These are phyloP conservation scores for Ridgeia piscesae DNA, from an alignment of 1,140 invertebrate species.

Conservation along the genomic window DNA sequence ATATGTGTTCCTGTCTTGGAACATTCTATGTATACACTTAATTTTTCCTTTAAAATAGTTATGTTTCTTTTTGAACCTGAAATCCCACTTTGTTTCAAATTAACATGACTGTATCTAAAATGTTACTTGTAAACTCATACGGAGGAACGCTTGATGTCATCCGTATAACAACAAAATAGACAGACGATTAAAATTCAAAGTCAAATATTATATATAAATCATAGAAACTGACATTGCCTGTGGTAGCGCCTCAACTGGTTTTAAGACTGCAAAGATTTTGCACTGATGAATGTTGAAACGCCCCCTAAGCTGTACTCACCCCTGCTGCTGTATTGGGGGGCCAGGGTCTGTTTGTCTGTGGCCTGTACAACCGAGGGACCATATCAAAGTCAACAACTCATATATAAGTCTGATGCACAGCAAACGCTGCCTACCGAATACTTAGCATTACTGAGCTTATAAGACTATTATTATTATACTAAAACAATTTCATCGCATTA, in stretches of 20 bases:
- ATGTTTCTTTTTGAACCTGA: no score
- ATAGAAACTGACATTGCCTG: no score
- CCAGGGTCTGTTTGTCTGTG: conserved; percentile 81
- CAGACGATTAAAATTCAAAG: no score
- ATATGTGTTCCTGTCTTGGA: not conserved
- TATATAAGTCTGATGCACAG: not conserved
- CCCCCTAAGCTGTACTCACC: not conserved
- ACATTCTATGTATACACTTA: conserved; percentile 63
- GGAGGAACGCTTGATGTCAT: no score
- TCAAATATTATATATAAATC: no score
- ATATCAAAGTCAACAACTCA: not conserved
- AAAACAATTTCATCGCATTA: not conserved
- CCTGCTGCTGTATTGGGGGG: conserved; percentile 78
- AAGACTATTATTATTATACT: not conserved
- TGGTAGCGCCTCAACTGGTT: no score
- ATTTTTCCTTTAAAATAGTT: no score
- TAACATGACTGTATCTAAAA: no score
- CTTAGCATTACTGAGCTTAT: not conserved
- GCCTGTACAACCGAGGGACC: conserved; percentile 39
- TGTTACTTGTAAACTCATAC: no score
- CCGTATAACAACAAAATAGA: no score
- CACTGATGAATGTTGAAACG: not conserved
- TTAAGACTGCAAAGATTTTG: no score
- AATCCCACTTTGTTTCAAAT: no score
- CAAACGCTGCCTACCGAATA: not conserved